Conservation (phyloP, 2,888 invertebrate genomes). For the Arge pagana region DNA sequence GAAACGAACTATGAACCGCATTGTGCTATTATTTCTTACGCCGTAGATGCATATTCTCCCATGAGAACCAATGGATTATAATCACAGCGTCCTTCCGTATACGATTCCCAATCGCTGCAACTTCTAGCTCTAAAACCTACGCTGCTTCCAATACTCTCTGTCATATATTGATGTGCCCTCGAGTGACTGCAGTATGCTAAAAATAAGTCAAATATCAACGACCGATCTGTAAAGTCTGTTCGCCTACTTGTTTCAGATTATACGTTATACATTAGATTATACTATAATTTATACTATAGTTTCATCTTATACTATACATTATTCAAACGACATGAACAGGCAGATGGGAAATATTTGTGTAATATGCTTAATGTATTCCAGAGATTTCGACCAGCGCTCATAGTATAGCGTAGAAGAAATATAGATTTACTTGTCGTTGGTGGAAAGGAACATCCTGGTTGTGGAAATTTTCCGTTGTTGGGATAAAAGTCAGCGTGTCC, state of each 20-base stretch:
- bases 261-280: no score
- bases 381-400: no score
- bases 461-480: conserved; percentile 46
- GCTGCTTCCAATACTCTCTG: conserved; percentile 44
- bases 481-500: conserved; percentile 61
- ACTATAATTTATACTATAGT: no score
- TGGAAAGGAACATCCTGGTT: conserved; percentile 43
- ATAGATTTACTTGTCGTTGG: conserved; percentile 45
- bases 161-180: conserved; percentile 45
- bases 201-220: no score
- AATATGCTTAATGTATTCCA: no score
- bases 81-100: conserved; percentile 41
- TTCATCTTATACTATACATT: background rate
- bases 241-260: no score
- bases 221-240: no score
- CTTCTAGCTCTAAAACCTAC: conserved; percentile 41
- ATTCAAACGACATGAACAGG: background rate
- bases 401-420: no score
- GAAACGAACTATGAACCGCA: no score
- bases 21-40: conserved; percentile 43
- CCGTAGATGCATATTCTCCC: conserved; percentile 47
- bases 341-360: background rate
- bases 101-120: conserved; percentile 45
- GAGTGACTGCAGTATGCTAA: conserved; percentile 46
- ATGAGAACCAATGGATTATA: conserved; percentile 43